Evolutionary conservation across 2,888 invertebrate species (phyloP).

Genomic region (Orthosia cruda): DNA sequence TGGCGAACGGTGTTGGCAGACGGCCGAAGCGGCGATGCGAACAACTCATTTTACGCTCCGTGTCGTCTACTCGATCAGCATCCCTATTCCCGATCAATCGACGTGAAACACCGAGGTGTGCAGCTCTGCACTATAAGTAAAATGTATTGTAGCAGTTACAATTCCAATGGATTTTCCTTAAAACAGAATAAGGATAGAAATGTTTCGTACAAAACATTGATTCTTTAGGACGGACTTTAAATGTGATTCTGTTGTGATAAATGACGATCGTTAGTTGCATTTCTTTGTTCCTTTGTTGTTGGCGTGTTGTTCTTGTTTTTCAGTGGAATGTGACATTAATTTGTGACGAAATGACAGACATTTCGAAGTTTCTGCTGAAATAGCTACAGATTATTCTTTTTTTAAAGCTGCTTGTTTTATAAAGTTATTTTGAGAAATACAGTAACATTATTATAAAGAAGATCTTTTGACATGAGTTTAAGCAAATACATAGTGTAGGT

Average conservation of each 20-base stretch:
- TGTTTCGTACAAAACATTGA: conserved; percentile 67
- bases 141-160: conserved; percentile 67
- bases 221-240: conserved; percentile 68
- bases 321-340: conserved; percentile 61
- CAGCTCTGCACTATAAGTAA: conserved; percentile 72
- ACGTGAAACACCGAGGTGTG: conserved; percentile 73
- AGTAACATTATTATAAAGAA: not conserved
- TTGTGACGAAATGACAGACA: conserved; percentile 54
- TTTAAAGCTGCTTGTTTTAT: not conserved
- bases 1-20: conserved; percentile 83
- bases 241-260: conserved; percentile 71
- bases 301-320: conserved; percentile 55
- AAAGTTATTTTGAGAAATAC: conserved; percentile 9
- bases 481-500: not conserved
- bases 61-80: conserved; percentile 82
- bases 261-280: conserved; percentile 70
- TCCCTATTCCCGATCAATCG: conserved; percentile 82
- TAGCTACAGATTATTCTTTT: conserved; percentile 12
- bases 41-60: conserved; percentile 90
- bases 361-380: conserved; percentile 30
- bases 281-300: conserved; percentile 69
- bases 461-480: not conserved
- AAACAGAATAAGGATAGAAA: conserved; percentile 70
- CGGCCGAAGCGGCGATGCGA: conserved; percentile 86
- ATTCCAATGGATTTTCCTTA: conserved; percentile 65